These are phyloP conservation scores for Ypsolopha scabrella DNA, from an alignment of 2,888 invertebrate species.

Conservation along the genomic window DNA sequence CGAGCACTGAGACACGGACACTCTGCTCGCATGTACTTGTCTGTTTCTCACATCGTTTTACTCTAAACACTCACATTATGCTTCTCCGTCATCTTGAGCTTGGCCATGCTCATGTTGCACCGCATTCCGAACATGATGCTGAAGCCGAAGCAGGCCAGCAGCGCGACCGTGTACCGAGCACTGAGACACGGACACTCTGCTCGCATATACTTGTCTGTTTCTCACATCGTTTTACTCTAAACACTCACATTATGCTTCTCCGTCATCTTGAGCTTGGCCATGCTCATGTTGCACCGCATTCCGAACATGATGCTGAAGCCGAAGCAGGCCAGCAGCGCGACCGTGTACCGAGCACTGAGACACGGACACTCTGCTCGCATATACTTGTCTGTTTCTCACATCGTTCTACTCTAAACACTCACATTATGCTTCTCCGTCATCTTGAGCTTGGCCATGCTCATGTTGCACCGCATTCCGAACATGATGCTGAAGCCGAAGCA, in stretches of 20 bases:
- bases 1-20: constrained; percentile 88
- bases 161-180: constrained; percentile 89
- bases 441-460: constrained; percentile 96
- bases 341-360: constrained; percentile 87
- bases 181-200: constrained; percentile 89
- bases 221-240: no score
- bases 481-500: constrained; percentile 93
- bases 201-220: constrained; percentile 69
- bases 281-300: constrained; percentile 99
- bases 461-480: constrained; percentile 98
- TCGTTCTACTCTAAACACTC: constrained; percentile 16
- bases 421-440: constrained; percentile 72
- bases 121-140: constrained; percentile 98
- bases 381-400: constrained; percentile 44
- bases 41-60: no score
- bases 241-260: constrained; percentile 61
- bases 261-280: constrained; percentile 90
- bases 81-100: constrained; percentile 82
- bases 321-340: constrained; percentile 86
- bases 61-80: constrained; percentile 32
- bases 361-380: constrained; percentile 89
- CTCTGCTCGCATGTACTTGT: constrained; percentile 81
- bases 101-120: constrained; percentile 98
- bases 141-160: constrained; percentile 90
- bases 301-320: constrained; percentile 97